Percentiles rank a stretch among this genome's conserved stretches.
Conservation (phyloP, 2,888 invertebrate genomes). For the Dicroscelio sp. region DNA sequence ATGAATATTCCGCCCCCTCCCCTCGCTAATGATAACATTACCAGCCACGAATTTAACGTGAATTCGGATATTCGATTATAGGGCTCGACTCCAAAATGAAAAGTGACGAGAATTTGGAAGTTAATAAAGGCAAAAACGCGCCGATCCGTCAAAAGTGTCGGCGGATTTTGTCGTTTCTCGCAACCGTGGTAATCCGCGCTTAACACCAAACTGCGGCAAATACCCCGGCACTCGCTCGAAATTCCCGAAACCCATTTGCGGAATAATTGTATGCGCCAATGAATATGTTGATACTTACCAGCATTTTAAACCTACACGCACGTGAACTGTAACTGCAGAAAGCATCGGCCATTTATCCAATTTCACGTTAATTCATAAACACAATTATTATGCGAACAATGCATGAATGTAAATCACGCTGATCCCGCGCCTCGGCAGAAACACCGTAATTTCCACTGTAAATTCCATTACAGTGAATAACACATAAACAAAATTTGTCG, state of each 20-base stretch:
- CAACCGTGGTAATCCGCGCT: slow-evolving; percentile 14
- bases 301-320: slow-evolving; percentile 39
- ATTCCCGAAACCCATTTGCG: neutral
- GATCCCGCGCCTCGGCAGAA: slow-evolving; percentile 17
- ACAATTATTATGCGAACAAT: slow-evolving; percentile 62
- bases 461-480: slow-evolving; percentile 26
- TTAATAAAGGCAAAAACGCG: no score
- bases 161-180: neutral
- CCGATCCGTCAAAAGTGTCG: no score
- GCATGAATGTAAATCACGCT: slow-evolving; percentile 60
- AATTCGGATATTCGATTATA: neutral
- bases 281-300: slow-evolving; percentile 3
- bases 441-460: slow-evolving; percentile 33
- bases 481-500: neutral
- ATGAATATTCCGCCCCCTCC: slow-evolving; percentile 4
- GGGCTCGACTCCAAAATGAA: neutral
- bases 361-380: slow-evolving; percentile 71
- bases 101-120: no score
- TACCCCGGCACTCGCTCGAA: no score
- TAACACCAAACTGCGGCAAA: neutral
- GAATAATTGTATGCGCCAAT: neutral
- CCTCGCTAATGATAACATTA: slow-evolving; percentile 24
- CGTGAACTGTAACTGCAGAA: slow-evolving; percentile 21
- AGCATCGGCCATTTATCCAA: slow-evolving; percentile 52
- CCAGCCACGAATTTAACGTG: neutral